Evolutionary conservation across 2,888 invertebrate species (phyloP).

Genomic region (Digitonthophagus gazella): DNA sequence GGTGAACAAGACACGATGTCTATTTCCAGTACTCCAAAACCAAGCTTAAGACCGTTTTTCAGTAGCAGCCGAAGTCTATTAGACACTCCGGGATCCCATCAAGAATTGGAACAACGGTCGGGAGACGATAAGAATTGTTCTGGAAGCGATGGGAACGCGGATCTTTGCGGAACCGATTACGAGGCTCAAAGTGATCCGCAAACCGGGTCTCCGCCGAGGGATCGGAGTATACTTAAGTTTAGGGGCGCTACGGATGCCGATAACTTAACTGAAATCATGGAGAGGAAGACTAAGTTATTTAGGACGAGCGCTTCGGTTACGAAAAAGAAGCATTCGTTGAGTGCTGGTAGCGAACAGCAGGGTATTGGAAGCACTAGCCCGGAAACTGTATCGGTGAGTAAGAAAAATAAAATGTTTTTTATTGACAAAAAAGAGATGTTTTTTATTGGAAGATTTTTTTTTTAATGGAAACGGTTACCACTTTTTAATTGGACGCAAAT

Average conservation of each 20-base stretch:
- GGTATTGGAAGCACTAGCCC: constrained; percentile 42
- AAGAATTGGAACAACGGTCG: constrained; percentile 36
- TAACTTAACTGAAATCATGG: constrained; percentile 43
- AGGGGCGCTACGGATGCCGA: constrained; percentile 44
- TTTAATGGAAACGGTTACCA: not conserved
- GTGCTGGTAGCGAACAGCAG: constrained; percentile 49
- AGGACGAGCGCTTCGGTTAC: constrained; percentile 59
- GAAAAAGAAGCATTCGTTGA: constrained; percentile 66
- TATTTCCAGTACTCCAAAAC: constrained; percentile 95
- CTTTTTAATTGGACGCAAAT: no score
- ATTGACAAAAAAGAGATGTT: no score
- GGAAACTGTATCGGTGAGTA: constrained; percentile 44
- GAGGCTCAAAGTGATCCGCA: constrained; percentile 68
- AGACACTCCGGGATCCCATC: constrained; percentile 38
- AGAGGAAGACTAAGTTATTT: constrained; percentile 63
- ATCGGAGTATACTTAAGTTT: constrained; percentile 47
- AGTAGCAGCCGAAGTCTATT: constrained; percentile 81
- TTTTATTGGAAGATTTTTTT: not conserved
- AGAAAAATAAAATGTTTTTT: no score
- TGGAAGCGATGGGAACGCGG: constrained; percentile 57
- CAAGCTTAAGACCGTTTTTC: constrained; percentile 92
- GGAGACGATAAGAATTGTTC: constrained; percentile 52
- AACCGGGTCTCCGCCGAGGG: constrained; percentile 57
- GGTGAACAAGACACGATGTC: constrained; percentile 96
- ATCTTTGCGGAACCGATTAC: constrained; percentile 62